Evolutionary conservation across 2,888 invertebrate genomes (phyloP).

Genomic region (Megastigmus dorsalis): DNA sequence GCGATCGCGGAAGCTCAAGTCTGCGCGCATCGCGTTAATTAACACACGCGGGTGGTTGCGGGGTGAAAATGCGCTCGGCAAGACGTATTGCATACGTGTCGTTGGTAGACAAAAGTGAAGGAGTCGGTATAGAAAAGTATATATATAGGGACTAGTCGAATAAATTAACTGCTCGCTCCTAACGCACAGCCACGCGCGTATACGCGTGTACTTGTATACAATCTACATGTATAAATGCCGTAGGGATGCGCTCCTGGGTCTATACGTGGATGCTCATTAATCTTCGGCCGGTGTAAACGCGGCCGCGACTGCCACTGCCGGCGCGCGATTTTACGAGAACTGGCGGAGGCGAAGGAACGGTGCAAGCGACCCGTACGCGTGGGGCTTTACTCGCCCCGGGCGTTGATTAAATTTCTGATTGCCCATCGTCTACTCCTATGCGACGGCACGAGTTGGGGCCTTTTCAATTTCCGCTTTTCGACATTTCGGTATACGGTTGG

Average conservation of each 20-base stretch:
- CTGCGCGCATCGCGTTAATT: conserved; percentile 17
- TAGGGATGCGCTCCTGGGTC: not conserved
- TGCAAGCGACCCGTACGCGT: no score
- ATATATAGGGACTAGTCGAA: conserved; percentile 34
- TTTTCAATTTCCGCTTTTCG: no score
- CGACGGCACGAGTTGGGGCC: no score
- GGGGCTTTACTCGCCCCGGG: not conserved
- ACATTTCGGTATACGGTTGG: no score
- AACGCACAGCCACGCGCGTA: not conserved
- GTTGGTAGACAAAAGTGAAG: not conserved
- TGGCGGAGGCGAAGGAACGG: no score
- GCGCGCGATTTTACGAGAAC: conserved; percentile 8
- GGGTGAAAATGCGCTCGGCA: no score
- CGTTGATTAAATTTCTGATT: conserved; percentile 52
- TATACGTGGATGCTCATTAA: conserved; percentile 42
- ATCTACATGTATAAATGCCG: no score
- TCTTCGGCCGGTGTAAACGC: conserved; percentile 14
- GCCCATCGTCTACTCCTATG: no score
- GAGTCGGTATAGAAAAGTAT: no score
- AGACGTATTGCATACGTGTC: conserved; percentile 17
- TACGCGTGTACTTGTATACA: not conserved
- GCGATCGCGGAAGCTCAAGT: no score
- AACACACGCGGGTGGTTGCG: no score
- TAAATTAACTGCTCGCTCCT: conserved; percentile 36
- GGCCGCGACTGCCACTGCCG: not conserved